phyloP scores from a whole-genome alignment of 2,888 invertebrate species.

The Xestia sexstrigata region DNA sequence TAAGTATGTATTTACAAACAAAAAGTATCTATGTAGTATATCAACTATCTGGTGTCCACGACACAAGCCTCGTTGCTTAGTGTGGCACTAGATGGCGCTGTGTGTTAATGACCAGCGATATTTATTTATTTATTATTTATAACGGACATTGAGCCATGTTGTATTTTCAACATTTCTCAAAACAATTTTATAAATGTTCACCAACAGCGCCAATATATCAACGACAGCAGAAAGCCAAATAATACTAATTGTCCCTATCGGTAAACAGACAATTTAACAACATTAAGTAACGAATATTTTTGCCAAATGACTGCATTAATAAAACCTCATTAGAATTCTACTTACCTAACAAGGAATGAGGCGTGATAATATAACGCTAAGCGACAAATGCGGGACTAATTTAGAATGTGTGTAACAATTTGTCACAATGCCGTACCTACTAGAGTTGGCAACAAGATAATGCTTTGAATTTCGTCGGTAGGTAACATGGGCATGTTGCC shows the following conservation, averaged over 20 bases:
- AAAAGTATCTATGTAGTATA: no score
- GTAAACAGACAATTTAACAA: neutral
- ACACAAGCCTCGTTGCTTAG: no score
- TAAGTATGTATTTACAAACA: no score
- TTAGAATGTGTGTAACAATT: slow-evolving; percentile 49
- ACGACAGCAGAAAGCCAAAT: neutral
- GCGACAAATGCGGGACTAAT: slow-evolving; percentile 35
- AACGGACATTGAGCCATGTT: neutral
- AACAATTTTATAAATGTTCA: neutral
- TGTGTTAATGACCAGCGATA: no score
- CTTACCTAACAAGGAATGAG: neutral
- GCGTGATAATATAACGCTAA: slow-evolving; percentile 24
- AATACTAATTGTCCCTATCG: neutral
- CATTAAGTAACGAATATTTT: neutral
- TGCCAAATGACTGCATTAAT: slow-evolving; percentile 16
- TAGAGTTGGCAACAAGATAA: slow-evolving; percentile 40
- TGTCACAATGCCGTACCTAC: slow-evolving; percentile 34
- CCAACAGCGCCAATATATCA: neutral
- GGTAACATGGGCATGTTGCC: slow-evolving; percentile 21
- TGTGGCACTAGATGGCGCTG: no score
- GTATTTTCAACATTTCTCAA: neutral
- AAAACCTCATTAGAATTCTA: slow-evolving; percentile 11
- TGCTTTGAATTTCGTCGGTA: slow-evolving; percentile 26
- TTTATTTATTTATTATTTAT: no score
- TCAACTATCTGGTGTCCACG: no score